Evolutionary conservation across 2,888 invertebrate genomes (phyloP).

Genomic region (Acanthococcus lagerstroemiae): DNA sequence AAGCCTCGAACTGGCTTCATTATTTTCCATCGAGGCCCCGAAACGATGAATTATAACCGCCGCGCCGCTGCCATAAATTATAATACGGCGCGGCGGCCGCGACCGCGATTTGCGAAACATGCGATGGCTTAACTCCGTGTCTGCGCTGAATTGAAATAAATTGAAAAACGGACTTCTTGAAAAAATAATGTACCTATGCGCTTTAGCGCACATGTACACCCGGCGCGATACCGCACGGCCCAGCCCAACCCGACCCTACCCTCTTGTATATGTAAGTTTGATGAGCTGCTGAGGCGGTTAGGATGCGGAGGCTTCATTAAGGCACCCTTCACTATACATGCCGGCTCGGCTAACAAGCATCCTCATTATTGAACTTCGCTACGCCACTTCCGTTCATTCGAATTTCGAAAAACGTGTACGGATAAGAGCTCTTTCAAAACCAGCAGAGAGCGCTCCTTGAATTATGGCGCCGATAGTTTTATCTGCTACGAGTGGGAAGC

Average conservation of each 20-base stretch:
- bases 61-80: too few species aligned
- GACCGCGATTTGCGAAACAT: neutral
- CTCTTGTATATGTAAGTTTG: constrained; percentile 23
- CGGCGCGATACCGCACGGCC: too few species aligned
- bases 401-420: constrained; percentile 19
- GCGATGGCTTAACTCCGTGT: neutral
- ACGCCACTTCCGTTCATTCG: constrained; percentile 22
- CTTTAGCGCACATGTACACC: too few species aligned
- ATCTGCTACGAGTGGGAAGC: neutral
- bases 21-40: too few species aligned
- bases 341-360: constrained; percentile 26
- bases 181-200: constrained; percentile 9
- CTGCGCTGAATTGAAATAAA: constrained; percentile 9
- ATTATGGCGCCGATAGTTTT: constrained; percentile 5
- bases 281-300: constrained; percentile 16
- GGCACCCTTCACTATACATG: constrained; percentile 29
- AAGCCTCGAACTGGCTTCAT: too few species aligned
- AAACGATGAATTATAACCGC: too few species aligned
- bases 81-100: too few species aligned
- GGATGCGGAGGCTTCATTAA: constrained; percentile 25
- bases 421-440: constrained; percentile 5
- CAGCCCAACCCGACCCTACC: too few species aligned
- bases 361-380: constrained; percentile 22
- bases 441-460: neutral
- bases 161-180: constrained; percentile 14